Evolutionary conservation across 2,797 vertebrate species (phyloP), one percentile per base, ranked within the genome.

Genomic region (Brachyalestes nurse): DNA sequence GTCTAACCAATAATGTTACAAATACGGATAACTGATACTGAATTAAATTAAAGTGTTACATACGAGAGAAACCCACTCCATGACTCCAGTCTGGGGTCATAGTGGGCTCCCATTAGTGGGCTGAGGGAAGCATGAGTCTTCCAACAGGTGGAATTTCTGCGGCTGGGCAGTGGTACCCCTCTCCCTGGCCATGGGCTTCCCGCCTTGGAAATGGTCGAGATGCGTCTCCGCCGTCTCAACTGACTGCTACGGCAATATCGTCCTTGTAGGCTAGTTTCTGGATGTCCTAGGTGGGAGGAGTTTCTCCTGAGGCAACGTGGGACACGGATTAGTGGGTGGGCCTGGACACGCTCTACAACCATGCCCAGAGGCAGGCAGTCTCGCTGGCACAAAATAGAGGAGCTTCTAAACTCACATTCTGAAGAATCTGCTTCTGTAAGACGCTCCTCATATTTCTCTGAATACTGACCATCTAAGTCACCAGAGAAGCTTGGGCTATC

Each of bases 31-130:
- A 57, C 38, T 14, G 64, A 65, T n/a, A 80, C 72, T 66, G 62
- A 75, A 74, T 1, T 34, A 79, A 83, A 69, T 49, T 82, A 82
- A 75, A 17, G 25, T 62, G 60, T 78, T 94, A 97, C 97, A 91
- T 97, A 98, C 96, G 93, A 94, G 88, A 97, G 90, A 80, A 94
- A 93, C 86, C 93, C 69, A 78, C 91, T 96, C 95, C 95, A 96
- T 84, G 91, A 85, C 25, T 96, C 95, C 58, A 90, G 87, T 0
- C 55, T 83, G 4, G 80, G 67, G 83, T 93, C 85, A 42, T 91
- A 91, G 84, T 85, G 84, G 55, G 82, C 82, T 25, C 89, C 90
- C 80, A 85, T 84, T 0, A 87, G 66, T 2, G 91, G 87, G 79
- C 82, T 87, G 67, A 93, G 84, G 8, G 89, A 80, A 4, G 89